phyloP scores from a whole-genome alignment of 2,888 invertebrate species.

The Protophormia terraenovae region DNA sequence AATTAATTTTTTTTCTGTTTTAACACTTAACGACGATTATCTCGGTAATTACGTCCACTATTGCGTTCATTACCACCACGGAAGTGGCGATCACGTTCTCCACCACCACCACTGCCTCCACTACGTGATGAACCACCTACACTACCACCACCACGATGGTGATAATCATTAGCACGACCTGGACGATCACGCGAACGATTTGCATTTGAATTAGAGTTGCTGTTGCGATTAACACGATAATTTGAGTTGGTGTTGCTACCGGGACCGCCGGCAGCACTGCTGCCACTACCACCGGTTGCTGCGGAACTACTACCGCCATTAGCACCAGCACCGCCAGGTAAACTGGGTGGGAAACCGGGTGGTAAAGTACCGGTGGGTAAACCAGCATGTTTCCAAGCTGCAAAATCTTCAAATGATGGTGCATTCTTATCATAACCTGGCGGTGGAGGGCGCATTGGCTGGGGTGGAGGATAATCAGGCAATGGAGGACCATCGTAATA shows the following conservation, averaged over 20 bases:
- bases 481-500: constrained; percentile 90
- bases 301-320: constrained; percentile 53
- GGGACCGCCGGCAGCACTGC: constrained; percentile 55
- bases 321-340: constrained; percentile 70
- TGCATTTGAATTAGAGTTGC: constrained; percentile 65
- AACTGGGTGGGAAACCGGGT: constrained; percentile 75
- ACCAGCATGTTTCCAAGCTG: constrained; percentile 79
- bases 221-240: constrained; percentile 76
- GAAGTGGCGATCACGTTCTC: constrained; percentile 82
- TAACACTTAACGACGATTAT: constrained; percentile 72
- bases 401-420: constrained; percentile 87
- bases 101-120: constrained; percentile 63
- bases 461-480: constrained; percentile 87
- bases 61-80: constrained; percentile 79
- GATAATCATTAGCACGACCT: constrained; percentile 74
- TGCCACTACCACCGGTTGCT: constrained; percentile 42
- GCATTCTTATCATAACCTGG: constrained; percentile 86
- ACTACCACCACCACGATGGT: constrained; percentile 77
- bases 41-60: constrained; percentile 73
- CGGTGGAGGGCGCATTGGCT: constrained; percentile 81
- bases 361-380: constrained; percentile 75
- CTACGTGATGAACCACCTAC: constrained; percentile 64
- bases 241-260: constrained; percentile 71
- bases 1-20: constrained; percentile 17
- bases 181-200: constrained; percentile 78